Evolutionary conservation across 2,797 vertebrate genomes (phyloP), one percentile per base, ranked within the genome.

Genomic region (Allobates femoralis): DNA sequence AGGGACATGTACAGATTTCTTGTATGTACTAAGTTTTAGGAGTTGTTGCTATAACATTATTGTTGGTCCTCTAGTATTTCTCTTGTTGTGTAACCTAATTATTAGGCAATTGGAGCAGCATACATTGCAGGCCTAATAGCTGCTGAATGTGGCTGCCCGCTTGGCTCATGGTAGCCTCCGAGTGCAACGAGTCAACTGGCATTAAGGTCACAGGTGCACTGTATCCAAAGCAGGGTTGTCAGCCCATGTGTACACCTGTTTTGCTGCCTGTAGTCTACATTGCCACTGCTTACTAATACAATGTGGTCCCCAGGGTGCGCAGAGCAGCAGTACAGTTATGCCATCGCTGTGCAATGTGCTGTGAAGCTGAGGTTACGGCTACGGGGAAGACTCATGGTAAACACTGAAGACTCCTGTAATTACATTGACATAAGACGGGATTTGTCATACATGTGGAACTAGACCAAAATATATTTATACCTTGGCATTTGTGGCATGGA

Each of bases 241-340:
- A 76, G 60, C 30, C 50, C 67, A 80, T 81, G 32, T 56, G 74
- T 79, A 21, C 86, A 87, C 75, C 81, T 87, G 86, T 84, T 84
- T 34, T 23, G 28, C 37, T 76, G 78, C 67, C 67, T 21, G 23
- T 51, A 75, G 18, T 21, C 23, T 6, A 23, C 34, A 41, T 62
- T 58, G 74, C n/a, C 21, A 74, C 84, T 87, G 67, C 81, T 74
- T 80, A 30, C 56, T 81, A 18, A 81, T 41, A 62, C 23, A 37
- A 12, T 32, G 32, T 23, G 51, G 74, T 87, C 82, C 82, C 81
- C 18, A 4, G 58, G 30, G 81, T 64, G 67, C 37, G 1, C 50
- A 1, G 23, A 60, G 76, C 18, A 30, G 82, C 77, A 41, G 5
- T n/a, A n/a, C n/a, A 60, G 37, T 84, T 66, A 87, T 79, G 73